phyloP scores from a whole-genome alignment of 2,888 invertebrate species.

The Euzophera pinguis region DNA sequence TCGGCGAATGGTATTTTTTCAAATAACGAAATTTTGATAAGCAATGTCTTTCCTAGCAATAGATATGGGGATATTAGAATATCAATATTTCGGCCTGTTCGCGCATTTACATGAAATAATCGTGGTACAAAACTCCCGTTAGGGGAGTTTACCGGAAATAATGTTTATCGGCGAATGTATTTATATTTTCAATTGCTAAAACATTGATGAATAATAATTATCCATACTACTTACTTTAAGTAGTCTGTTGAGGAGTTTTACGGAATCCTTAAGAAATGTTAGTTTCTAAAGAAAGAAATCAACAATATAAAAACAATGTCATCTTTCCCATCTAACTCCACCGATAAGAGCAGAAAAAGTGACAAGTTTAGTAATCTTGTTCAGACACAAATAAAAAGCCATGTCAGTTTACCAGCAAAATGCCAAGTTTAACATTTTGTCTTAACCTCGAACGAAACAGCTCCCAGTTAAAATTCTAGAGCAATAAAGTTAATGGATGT shows the following conservation, averaged over 20 bases:
- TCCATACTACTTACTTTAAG: too few species aligned
- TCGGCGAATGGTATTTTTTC: not conserved
- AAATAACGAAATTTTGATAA: not conserved
- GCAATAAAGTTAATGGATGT: conserved; percentile 5
- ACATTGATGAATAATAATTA: too few species aligned
- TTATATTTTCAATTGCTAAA: not conserved
- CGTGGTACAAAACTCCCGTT: conserved; percentile 1
- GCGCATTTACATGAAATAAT: conserved; percentile 1
- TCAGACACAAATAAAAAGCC: not conserved
- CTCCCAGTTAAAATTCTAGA: not conserved
- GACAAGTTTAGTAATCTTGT: too few species aligned
- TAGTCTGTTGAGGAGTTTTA: too few species aligned
- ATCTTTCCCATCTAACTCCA: too few species aligned
- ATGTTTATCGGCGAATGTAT: not conserved
- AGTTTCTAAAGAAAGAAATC: too few species aligned
- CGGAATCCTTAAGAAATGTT: too few species aligned
- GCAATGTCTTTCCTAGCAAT: too few species aligned
- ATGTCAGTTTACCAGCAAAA: not conserved
- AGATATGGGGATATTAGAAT: too few species aligned
- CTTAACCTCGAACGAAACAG: not conserved
- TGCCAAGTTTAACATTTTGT: not conserved
- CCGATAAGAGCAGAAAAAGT: too few species aligned
- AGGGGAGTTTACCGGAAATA: not conserved
- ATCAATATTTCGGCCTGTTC: too few species aligned
- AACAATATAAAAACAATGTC: too few species aligned